Evolutionary conservation across 2,888 invertebrate genomes (phyloP).

Genomic region (Alentia gelatinosa): DNA sequence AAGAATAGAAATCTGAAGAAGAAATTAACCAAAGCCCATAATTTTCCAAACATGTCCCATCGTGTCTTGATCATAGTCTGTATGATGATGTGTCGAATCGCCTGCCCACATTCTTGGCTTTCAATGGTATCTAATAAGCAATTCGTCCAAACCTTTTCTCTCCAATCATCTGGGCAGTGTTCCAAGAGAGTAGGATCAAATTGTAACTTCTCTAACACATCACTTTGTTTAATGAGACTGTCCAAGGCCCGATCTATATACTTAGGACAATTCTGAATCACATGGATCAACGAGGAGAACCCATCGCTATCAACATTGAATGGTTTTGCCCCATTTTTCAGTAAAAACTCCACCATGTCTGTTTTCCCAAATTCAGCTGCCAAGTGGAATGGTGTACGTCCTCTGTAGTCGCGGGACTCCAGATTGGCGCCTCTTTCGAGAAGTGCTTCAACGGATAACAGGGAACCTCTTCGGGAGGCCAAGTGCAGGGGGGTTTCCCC

Average conservation of each 20-base stretch:
- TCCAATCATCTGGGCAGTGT: neutral
- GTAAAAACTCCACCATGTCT: neutral
- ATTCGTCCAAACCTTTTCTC: neutral
- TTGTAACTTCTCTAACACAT: neutral
- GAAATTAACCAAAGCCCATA: neutral
- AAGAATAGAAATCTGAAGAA: constrained; percentile 6
- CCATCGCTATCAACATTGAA: neutral
- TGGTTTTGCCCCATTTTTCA: neutral
- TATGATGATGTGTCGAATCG: neutral
- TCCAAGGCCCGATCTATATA: neutral
- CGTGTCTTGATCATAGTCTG: neutral
- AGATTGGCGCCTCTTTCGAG: neutral
- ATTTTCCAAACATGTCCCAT: neutral
- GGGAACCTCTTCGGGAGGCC: neutral
- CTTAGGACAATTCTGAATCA: neutral
- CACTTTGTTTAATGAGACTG: neutral
- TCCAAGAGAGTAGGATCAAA: neutral
- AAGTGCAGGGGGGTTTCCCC: constrained; percentile 11
- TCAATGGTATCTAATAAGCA: neutral
- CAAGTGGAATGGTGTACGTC: neutral
- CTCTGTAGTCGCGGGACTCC: neutral
- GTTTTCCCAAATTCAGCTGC: constrained; percentile 7
- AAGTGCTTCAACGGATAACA: neutral
- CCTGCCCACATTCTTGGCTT: neutral
- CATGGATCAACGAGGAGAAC: neutral